Percentiles rank a stretch among this genome's conserved stretches.
phyloP scores from a whole-genome alignment of 1,140 invertebrate species.

The Drosophila pachea region DNA sequence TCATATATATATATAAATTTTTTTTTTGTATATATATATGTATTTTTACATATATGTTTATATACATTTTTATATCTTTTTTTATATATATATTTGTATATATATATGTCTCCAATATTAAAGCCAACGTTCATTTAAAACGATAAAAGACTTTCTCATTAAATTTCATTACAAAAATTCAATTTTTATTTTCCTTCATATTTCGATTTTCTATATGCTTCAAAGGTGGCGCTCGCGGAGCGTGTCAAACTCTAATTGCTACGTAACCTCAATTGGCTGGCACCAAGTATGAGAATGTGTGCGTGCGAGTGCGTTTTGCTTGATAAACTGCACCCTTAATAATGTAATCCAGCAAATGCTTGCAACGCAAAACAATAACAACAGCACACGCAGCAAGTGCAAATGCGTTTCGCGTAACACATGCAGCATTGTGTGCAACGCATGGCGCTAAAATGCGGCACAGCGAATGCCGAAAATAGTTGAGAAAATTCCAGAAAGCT shows the following conservation, averaged over 20 bases:
- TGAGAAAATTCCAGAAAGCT: slow-evolving; percentile 26
- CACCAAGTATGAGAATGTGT: neutral
- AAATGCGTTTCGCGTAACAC: neutral
- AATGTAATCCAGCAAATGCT: neutral
- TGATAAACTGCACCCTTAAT: slow-evolving; percentile 1
- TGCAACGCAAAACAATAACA: slow-evolving; percentile 8
- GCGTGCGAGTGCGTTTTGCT: neutral
- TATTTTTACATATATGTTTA: neutral
- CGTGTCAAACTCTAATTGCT: slow-evolving; percentile 32
- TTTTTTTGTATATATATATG: neutral
- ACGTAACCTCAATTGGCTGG: slow-evolving; percentile 12
- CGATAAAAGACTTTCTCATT: neutral
- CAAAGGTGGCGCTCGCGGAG: neutral
- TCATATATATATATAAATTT: neutral
- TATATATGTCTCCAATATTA: neutral
- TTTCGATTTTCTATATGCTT: neutral
- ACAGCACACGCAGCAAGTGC: neutral
- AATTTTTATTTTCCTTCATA: neutral
- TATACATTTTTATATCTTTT: no score
- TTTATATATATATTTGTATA: no score
- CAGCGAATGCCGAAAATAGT: slow-evolving; percentile 1
- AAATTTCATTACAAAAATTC: neutral
- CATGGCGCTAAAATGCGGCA: slow-evolving; percentile 10
- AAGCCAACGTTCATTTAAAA: neutral
- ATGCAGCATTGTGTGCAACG: neutral